Base-by-base conservation (phyloP, 1,140 invertebrate genomes). In the Limonius californicus region DNA sequence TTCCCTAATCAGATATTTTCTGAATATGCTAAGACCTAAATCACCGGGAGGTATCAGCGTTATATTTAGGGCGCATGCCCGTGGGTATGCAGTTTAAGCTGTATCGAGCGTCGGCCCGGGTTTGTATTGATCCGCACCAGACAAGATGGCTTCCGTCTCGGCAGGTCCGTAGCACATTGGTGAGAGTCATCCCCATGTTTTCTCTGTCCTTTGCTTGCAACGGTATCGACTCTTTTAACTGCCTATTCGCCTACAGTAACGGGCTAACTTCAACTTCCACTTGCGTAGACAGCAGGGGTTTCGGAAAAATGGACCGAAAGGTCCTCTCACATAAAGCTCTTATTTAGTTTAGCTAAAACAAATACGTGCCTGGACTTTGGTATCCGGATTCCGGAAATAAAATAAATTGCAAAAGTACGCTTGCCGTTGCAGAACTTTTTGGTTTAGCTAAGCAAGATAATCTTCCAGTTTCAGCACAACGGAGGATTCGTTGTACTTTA, bases 301-400 rank as follows among this genome's bases (percentile, higher is more conserved):
- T 21, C 19, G 16, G 2, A 21, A 35, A 50, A 50, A 19, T 50
- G 20, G 19, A 19, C 45, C 45, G 16, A 50, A 50, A 50, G 2
- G 42, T 18, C 11, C 1, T 1, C 2, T 12, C 21, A 19, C 42
- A 54, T 66, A 70, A 32, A 57, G 66, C 21, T 27, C 39, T 61
- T 43, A 50, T 50, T 50, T 50, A 50, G 16, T 59, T 59, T 71
- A 32, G 57, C 32, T n/a, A 64, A 21, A 14, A 16, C 21, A 50
- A 42, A 18, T 68, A 68, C 67, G 64, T 71, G 70, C 72, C 67
- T 74, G 72, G 65, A 64, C 65, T 63, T 67, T 68, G 66, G 64
- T 67, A 69, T 73, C 73, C 72, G 71, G 71, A 74, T 74, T 74
- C 72, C 61, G 61, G 68, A 70, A 73, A 74, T 70, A 70, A 72